Percentiles rank a stretch among this genome's conserved stretches.
phyloP scores from a whole-genome alignment of 2,113 vertebrate species.

The Limanda limanda region DNA sequence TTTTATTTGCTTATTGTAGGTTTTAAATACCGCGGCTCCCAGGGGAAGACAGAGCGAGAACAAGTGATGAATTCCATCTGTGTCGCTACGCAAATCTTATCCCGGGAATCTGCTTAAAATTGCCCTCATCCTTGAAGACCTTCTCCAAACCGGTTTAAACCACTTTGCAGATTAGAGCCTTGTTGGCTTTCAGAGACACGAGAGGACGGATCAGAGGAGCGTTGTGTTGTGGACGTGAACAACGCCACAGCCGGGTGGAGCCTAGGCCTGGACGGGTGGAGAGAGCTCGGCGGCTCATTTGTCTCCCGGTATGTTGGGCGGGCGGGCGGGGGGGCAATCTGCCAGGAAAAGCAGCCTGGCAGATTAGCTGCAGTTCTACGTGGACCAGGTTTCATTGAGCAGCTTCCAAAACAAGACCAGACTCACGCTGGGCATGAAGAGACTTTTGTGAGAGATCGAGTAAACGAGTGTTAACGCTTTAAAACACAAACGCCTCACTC shows the following conservation, averaged over 20 bases:
- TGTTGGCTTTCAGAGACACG: conserved; percentile 13
- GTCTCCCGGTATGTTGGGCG: conserved; percentile 41
- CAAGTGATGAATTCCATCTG: conserved; percentile 57
- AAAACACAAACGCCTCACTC: too few species aligned
- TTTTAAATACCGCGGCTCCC: neutral
- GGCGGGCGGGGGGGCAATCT: too few species aligned
- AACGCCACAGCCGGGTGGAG: conserved; percentile 32
- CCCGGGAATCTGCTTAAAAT: conserved; percentile 44
- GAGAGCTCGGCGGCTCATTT: conserved; percentile 42
- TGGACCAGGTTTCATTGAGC: conserved; percentile 28
- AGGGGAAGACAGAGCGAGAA: neutral
- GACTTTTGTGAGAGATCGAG: too few species aligned
- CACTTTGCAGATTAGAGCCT: conserved; percentile 52
- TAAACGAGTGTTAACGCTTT: too few species aligned
- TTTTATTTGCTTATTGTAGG: neutral
- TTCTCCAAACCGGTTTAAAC: conserved; percentile 51
- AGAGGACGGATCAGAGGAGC: conserved; percentile 42
- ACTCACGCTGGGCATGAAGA: neutral
- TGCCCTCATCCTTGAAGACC: conserved; percentile 27
- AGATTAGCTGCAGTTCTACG: conserved; percentile 33
- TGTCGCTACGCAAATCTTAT: conserved; percentile 22
- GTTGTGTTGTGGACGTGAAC: conserved; percentile 51
- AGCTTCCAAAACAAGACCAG: conserved; percentile 9
- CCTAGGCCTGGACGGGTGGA: conserved; percentile 1
- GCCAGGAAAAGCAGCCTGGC: conserved; percentile 41